Evolutionary conservation across 2,113 vertebrate genomes (phyloP).

Genomic region (Platysteira castanea): DNA sequence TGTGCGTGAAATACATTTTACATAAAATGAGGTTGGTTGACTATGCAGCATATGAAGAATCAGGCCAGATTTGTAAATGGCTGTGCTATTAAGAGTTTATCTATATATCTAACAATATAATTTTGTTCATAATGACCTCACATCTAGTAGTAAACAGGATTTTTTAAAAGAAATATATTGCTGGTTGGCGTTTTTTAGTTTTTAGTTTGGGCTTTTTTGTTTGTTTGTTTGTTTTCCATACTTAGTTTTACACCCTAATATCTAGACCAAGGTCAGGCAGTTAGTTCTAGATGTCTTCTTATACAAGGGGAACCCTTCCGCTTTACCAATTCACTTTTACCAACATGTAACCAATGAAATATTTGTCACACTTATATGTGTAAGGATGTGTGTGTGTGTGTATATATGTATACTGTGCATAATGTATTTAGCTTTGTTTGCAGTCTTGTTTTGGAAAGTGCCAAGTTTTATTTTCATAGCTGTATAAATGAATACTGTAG

Average conservation of each 20-base stretch:
- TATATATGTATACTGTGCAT: neutral
- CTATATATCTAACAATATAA: neutral
- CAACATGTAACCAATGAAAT: neutral
- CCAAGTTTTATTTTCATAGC: conserved; percentile 11
- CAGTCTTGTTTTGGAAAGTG: neutral
- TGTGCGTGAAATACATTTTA: neutral
- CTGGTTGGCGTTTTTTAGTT: fast-evolving
- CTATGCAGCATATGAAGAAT: neutral
- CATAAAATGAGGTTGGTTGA: neutral
- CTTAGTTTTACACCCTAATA: neutral
- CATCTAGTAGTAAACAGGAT: neutral
- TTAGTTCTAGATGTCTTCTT: neutral
- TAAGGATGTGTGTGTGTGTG: fast-evolving
- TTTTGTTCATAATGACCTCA: neutral
- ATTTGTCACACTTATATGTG: neutral
- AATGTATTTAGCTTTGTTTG: neutral
- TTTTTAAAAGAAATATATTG: neutral
- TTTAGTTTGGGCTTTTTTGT: neutral
- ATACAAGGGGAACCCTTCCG: neutral
- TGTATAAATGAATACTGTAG: neutral
- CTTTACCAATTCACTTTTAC: neutral
- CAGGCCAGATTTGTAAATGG: neutral
- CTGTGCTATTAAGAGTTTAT: neutral
- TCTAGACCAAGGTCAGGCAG: neutral
- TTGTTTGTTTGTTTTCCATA: too few species aligned